A percentile compares a stretch with the other conserved stretches of the same genome.
These are phyloP conservation scores for Argyrosomus japonicus DNA, from an alignment of 2,113 vertebrate species.

Conservation along the genomic window DNA sequence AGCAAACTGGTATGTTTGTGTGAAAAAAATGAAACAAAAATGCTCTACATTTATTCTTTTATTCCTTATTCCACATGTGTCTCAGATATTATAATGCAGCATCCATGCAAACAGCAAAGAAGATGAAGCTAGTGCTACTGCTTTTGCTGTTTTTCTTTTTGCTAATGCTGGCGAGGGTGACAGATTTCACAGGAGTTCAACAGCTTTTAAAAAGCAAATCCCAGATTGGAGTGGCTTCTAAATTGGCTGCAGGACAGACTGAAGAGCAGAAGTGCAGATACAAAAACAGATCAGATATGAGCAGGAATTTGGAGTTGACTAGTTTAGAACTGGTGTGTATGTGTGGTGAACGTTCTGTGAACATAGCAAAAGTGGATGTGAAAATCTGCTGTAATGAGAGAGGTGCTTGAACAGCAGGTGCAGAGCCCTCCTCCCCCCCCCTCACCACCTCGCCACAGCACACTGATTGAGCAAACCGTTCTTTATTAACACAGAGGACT, in stretches of 20 bases:
- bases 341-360: not conserved
- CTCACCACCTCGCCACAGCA: constrained; percentile 20
- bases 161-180: not conserved
- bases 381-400: constrained; percentile 66
- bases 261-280: constrained; percentile 3
- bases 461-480: constrained; percentile 73
- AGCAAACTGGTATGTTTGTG: not conserved
- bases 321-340: constrained; percentile 14
- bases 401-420: constrained; percentile 65
- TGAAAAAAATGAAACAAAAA: not conserved
- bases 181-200: constrained; percentile 11
- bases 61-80: not conserved
- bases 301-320: constrained; percentile 10
- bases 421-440: not conserved
- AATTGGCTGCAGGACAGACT: constrained; percentile 18
- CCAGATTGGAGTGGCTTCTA: not conserved
- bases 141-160: constrained; percentile 14
- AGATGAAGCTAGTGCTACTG: not conserved
- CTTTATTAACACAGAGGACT: constrained; percentile 68
- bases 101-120: not conserved
- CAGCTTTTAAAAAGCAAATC: constrained; percentile 33
- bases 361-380: constrained; percentile 39
- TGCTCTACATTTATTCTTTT: not conserved
- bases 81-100: not conserved
- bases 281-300: constrained; percentile 34